Percentiles rank a stretch among this genome's conserved stretches.
These are phyloP conservation scores for Bombus haemorrhoidalis DNA, from an alignment of 1,140 invertebrate species.

Conservation along the genomic window DNA sequence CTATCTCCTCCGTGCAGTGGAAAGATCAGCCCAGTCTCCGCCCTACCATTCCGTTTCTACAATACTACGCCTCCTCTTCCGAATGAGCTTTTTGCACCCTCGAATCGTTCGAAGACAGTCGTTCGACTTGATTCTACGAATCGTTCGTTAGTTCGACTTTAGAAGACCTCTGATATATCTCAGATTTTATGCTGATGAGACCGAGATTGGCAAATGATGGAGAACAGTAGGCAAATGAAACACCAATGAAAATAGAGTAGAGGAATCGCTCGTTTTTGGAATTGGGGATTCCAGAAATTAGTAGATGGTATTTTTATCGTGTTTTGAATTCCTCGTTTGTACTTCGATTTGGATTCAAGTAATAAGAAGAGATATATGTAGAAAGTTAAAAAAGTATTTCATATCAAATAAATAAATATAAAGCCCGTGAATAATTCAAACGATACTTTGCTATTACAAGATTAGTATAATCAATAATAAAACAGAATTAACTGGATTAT, in stretches of 20 bases:
- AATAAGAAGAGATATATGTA: too few species aligned
- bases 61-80: neutral
- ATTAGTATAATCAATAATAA: too few species aligned
- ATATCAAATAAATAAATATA: too few species aligned
- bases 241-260: neutral
- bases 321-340: too few species aligned
- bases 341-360: too few species aligned
- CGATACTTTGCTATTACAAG: too few species aligned
- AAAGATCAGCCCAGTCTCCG: slow-evolving; percentile 53
- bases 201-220: neutral
- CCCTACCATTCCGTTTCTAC: neutral
- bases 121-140: slow-evolving; percentile 47
- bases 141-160: slow-evolving; percentile 10
- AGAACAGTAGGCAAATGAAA: slow-evolving; percentile 9
- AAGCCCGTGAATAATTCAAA: too few species aligned
- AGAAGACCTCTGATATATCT: slow-evolving; percentile 23
- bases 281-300: too few species aligned
- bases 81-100: neutral
- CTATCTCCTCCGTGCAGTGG: slow-evolving; percentile 72
- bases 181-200: slow-evolving; percentile 31
- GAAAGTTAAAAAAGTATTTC: too few species aligned
- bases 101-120: slow-evolving; percentile 45
- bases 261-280: neutral
- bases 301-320: too few species aligned
- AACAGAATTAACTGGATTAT: too few species aligned